Evolutionary conservation across 2,113 vertebrate species (phyloP).

Genomic region (Plotosus lineatus): DNA sequence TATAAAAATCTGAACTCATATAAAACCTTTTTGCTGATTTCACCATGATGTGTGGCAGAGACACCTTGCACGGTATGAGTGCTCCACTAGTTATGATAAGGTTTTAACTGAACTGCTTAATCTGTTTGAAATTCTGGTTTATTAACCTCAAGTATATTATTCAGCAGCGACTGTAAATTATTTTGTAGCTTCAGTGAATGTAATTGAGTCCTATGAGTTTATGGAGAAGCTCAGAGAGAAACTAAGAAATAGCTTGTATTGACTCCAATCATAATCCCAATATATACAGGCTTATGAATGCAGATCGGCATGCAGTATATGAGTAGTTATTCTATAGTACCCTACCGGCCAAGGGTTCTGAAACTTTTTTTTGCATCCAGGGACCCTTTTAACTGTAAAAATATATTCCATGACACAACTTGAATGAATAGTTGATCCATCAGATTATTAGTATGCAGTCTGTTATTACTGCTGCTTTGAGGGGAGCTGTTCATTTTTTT

Average conservation of each 20-base stretch:
- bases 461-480: slow-evolving; percentile 9
- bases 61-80: too few relatives aligned
- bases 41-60: too few relatives aligned
- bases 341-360: neutral
- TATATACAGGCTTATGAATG: neutral
- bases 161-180: neutral
- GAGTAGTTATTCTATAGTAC: neutral
- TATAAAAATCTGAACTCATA: too few relatives aligned
- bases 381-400: neutral
- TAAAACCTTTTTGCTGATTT: too few relatives aligned
- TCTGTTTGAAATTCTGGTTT: neutral
- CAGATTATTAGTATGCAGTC: neutral
- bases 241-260: neutral
- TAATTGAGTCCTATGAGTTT: neutral
- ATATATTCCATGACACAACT: neutral
- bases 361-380: neutral
- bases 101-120: neutral
- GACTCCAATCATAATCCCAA: neutral
- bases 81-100: neutral
- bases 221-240: neutral
- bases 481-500: neutral
- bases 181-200: neutral
- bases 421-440: slow-evolving; percentile 3
- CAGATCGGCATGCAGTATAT: too few relatives aligned
- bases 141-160: neutral